A percentile compares a stretch with the other conserved stretches of the same genome.
These are phyloP conservation scores for Rhagoletis pomonella DNA, from an alignment of 1,140 invertebrate species.

Conservation along the genomic window DNA sequence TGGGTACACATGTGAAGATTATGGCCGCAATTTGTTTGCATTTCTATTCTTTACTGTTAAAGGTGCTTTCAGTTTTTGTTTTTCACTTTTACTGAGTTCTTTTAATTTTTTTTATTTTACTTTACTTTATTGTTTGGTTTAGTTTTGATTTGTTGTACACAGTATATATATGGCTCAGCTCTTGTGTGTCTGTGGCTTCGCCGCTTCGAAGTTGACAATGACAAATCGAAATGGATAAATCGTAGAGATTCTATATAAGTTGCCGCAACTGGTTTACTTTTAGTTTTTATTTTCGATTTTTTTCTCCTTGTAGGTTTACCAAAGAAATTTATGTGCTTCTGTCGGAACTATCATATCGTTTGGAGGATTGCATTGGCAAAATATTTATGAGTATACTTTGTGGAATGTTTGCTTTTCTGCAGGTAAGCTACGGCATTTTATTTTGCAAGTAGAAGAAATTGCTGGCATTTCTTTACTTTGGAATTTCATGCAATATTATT, in stretches of 20 bases:
- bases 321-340: constrained; percentile 27
- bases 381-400: constrained; percentile 38
- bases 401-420: neutral
- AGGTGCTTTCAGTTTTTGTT: constrained; percentile 26
- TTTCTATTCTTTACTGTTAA: neutral
- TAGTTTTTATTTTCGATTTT: too few species aligned
- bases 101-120: too few species aligned
- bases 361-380: neutral
- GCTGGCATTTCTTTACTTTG: neutral
- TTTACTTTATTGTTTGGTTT: constrained; percentile 5
- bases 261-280: neutral
- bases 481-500: constrained; percentile 7
- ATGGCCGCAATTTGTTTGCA: constrained; percentile 39
- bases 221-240: constrained; percentile 46
- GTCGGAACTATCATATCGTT: constrained; percentile 28
- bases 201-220: constrained; percentile 31
- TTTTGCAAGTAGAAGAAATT: neutral
- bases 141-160: neutral
- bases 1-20: constrained; percentile 45
- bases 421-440: constrained; percentile 2
- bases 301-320: neutral
- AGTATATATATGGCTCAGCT: neutral
- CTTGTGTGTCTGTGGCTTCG: neutral
- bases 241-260: neutral
- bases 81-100: neutral